Percentiles rank a stretch among this genome's conserved stretches.
Conservation (phyloP, 2,797 vertebrate genomes). For the Lemur catta region DNA sequence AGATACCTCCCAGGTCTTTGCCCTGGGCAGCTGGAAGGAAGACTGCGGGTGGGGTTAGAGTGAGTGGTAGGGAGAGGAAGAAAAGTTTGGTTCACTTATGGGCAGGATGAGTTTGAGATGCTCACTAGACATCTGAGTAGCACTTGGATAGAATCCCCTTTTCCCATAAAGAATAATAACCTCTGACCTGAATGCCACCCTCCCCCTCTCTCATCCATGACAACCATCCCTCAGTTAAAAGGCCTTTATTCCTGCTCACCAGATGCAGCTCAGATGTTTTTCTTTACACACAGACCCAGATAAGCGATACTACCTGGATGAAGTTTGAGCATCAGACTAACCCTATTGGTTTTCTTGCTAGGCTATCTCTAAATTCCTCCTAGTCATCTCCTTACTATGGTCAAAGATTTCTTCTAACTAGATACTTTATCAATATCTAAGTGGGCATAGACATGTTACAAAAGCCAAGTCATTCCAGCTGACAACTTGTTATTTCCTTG, state of each 20-base stretch:
- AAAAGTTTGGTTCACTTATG: neutral
- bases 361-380: neutral
- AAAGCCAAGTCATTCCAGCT: neutral
- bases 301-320: neutral
- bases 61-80: too few relatives aligned
- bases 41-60: neutral
- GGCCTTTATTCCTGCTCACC: neutral
- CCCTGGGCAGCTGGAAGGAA: neutral
- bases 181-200: neutral
- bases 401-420: neutral
- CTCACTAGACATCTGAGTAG: neutral
- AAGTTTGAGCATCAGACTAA: neutral
- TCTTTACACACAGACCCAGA: neutral
- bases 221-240: neutral
- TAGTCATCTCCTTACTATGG: neutral
- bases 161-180: neutral
- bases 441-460: neutral
- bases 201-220: neutral
- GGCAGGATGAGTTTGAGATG: neutral
- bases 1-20: neutral
- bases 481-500: neutral
- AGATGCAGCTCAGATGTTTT: neutral
- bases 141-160: neutral
- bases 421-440: neutral
- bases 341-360: neutral